Percentiles rank a stretch among this genome's conserved stretches.
phyloP scores from a whole-genome alignment of 2,888 invertebrate species.

The Notodonta dromedarius region DNA sequence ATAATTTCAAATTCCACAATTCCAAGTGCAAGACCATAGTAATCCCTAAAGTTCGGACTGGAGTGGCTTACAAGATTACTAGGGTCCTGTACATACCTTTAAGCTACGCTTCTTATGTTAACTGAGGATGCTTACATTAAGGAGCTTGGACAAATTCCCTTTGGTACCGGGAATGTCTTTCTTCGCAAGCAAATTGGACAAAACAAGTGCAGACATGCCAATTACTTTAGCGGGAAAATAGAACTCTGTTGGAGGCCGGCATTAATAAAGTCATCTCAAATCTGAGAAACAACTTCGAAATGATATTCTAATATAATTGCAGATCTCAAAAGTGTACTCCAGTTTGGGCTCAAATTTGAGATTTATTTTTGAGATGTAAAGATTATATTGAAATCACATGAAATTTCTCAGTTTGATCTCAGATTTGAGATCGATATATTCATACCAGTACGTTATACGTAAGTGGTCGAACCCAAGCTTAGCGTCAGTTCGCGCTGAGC shows the following conservation, averaged over 20 bases:
- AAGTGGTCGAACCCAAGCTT: too few relatives aligned
- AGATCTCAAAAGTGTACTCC: too few relatives aligned
- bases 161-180: background rate
- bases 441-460: too few relatives aligned
- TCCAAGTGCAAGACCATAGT: conserved; percentile 1
- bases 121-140: background rate
- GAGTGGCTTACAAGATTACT: conserved; percentile 4
- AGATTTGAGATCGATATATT: too few relatives aligned
- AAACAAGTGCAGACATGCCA: background rate
- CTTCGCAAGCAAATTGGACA: background rate
- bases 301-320: too few relatives aligned
- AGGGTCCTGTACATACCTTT: conserved; percentile 1
- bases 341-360: too few relatives aligned
- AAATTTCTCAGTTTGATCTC: too few relatives aligned
- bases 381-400: too few relatives aligned
- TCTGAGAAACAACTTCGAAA: too few relatives aligned
- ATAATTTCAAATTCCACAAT: background rate
- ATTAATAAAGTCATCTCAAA: too few relatives aligned
- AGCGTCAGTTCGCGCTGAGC: too few relatives aligned
- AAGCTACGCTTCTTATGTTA: conserved; percentile 3
- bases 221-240: background rate
- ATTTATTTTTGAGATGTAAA: too few relatives aligned
- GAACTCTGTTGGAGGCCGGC: background rate
- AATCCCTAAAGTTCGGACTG: background rate
- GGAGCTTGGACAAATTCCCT: background rate